These are phyloP conservation scores for Blomia tropicalis DNA, from an alignment of 2,888 invertebrate species.

Conservation along the genomic window DNA sequence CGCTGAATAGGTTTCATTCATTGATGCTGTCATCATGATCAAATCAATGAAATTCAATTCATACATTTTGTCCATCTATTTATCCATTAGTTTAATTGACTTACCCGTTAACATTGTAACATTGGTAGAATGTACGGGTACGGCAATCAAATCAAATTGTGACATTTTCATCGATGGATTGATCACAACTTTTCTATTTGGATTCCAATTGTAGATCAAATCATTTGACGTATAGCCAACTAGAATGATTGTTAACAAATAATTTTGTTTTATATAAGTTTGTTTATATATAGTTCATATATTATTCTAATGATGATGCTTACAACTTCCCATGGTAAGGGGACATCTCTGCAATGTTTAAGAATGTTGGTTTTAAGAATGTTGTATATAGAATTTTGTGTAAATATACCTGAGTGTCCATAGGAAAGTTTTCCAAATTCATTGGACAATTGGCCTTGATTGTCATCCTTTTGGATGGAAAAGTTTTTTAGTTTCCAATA, in stretches of 20 bases:
- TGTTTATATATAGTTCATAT: too few relatives aligned
- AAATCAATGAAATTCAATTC: background rate
- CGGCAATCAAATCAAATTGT: slow-evolving; percentile 80
- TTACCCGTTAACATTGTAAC: background rate
- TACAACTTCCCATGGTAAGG: slow-evolving; percentile 74
- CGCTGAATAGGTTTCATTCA: slow-evolving; percentile 30
- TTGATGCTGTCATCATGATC: background rate
- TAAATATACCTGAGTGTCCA: slow-evolving; percentile 53
- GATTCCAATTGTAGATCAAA: slow-evolving; percentile 69
- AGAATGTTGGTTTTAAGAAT: too few relatives aligned
- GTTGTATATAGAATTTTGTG: background rate
- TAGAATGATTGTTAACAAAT: slow-evolving; percentile 34
- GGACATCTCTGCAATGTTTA: slow-evolving; percentile 52
- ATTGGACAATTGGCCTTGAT: slow-evolving; percentile 87
- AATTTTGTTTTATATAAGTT: background rate
- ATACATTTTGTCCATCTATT: background rate
- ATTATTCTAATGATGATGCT: too few relatives aligned
- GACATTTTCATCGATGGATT: slow-evolving; percentile 79
- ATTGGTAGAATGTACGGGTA: slow-evolving; percentile 39
- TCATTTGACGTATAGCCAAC: slow-evolving; percentile 76
- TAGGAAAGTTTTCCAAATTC: slow-evolving; percentile 76
- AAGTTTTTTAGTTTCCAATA: background rate
- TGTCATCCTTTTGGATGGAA: slow-evolving; percentile 44
- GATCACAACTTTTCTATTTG: slow-evolving; percentile 53
- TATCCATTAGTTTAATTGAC: too few relatives aligned